Conservation (phyloP, 2,888 invertebrate species). For the Selenia dentaria region DNA sequence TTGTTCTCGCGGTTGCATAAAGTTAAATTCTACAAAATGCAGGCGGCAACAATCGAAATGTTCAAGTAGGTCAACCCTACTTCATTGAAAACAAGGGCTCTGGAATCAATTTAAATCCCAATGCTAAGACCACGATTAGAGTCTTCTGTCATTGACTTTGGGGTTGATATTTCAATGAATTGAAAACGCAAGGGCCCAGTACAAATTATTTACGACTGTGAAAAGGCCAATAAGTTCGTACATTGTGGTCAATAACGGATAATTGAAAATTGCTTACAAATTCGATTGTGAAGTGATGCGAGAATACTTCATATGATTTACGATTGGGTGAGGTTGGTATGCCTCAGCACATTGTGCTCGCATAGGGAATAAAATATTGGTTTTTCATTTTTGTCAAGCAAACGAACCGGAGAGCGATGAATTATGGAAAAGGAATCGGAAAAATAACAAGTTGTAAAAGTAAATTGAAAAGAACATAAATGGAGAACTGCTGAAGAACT, state of each 20-base stretch:
- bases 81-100: conserved; percentile 49
- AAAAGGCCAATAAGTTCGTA: conserved; percentile 73
- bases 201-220: conserved; percentile 70
- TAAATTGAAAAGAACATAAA: no score
- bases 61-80: conserved; percentile 64
- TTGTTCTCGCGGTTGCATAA: conserved; percentile 61
- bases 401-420: conserved; percentile 31
- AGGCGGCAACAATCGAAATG: conserved; percentile 62
- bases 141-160: conserved; percentile 39
- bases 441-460: neutral
- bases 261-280: conserved; percentile 81
- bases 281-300: conserved; percentile 73
- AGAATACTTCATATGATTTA: conserved; percentile 72
- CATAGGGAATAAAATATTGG: conserved; percentile 48
- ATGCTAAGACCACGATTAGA: conserved; percentile 8
- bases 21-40: conserved; percentile 54
- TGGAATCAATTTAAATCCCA: conserved; percentile 46
- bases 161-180: conserved; percentile 41
- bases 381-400: conserved; percentile 26
- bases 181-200: conserved; percentile 39
- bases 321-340: conserved; percentile 59
- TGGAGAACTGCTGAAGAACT: no score
- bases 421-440: conserved; percentile 5
- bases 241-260: conserved; percentile 80
- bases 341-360: conserved; percentile 47